phyloP scores from a whole-genome alignment of 2,888 invertebrate species.

The Lycocerus yunnanus region DNA sequence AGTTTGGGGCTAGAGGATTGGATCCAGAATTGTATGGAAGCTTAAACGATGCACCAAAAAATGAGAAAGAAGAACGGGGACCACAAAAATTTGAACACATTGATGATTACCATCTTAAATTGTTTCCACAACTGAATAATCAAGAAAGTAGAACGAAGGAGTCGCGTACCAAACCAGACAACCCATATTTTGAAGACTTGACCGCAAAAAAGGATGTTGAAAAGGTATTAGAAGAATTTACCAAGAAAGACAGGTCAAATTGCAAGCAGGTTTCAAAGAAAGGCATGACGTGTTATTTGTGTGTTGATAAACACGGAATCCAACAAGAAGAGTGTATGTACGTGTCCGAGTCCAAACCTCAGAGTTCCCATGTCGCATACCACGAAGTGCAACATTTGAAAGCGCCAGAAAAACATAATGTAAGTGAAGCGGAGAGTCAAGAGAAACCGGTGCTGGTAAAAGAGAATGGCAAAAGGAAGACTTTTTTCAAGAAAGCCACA shows the following conservation, averaged over 20 bases:
- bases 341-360: conserved; percentile 70
- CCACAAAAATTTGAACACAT: conserved; percentile 52
- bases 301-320: conserved; percentile 69
- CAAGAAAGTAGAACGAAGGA: conserved; percentile 50
- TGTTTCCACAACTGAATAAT: conserved; percentile 54
- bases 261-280: conserved; percentile 74
- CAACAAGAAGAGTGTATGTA: conserved; percentile 82
- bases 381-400: conserved; percentile 68
- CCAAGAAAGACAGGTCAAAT: conserved; percentile 70
- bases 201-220: conserved; percentile 69
- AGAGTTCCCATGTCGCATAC: conserved; percentile 67
- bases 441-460: conserved; percentile 49
- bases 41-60: conserved; percentile 20
- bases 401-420: conserved; percentile 54
- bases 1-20: conserved; percentile 26
- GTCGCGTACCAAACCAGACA: conserved; percentile 56
- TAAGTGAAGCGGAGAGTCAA: conserved; percentile 19
- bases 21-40: conserved; percentile 37
- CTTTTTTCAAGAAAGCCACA: conserved; percentile 10
- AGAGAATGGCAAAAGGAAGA: conserved; percentile 43
- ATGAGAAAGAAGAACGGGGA: conserved; percentile 5
- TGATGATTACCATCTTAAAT: conserved; percentile 55
- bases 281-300: conserved; percentile 78
- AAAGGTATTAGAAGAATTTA: conserved; percentile 73
- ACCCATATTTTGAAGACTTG: conserved; percentile 34